Evolutionary conservation across 2,888 invertebrate genomes (phyloP).

Genomic region (Diaperis boleti): DNA sequence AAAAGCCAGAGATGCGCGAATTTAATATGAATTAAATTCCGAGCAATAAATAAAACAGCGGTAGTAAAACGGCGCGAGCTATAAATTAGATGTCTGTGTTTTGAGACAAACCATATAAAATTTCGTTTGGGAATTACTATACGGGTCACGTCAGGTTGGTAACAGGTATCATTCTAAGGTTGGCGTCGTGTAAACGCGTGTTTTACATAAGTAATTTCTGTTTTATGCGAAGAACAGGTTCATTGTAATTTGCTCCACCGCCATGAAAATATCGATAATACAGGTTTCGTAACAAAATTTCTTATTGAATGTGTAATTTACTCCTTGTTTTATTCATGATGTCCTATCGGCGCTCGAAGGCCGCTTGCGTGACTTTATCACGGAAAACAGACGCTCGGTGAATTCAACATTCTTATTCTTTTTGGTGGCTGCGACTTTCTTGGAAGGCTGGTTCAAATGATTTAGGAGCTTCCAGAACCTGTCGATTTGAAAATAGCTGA

Average conservation of each 20-base stretch:
- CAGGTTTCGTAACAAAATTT: slow-evolving; percentile 19
- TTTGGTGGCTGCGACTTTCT: neutral
- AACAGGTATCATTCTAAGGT: slow-evolving; percentile 32
- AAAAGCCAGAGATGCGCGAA: slow-evolving; percentile 23
- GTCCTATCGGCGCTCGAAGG: slow-evolving; percentile 12
- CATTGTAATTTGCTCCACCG: slow-evolving; percentile 28
- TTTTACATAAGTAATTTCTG: slow-evolving; percentile 34
- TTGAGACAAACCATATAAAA: slow-evolving; percentile 10
- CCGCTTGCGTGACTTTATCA: slow-evolving; percentile 7
- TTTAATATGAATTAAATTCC: slow-evolving; percentile 35
- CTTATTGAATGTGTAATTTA: slow-evolving; percentile 17
- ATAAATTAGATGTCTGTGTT: slow-evolving; percentile 17
- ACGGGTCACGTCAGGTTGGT: slow-evolving; percentile 33
- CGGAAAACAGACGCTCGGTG: too few species aligned
- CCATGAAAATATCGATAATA: slow-evolving; percentile 19
- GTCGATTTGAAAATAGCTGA: neutral
- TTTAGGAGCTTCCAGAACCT: neutral
- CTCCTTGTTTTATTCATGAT: slow-evolving; percentile 28
- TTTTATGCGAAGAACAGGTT: slow-evolving; percentile 26
- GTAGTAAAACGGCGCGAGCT: slow-evolving; percentile 24
- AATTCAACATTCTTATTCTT: slow-evolving; percentile 1
- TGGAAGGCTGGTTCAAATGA: neutral
- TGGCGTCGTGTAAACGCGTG: slow-evolving; percentile 37
- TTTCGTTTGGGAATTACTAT: slow-evolving; percentile 24
- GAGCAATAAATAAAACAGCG: slow-evolving; percentile 24